Evolutionary conservation across 1,140 invertebrate genomes (phyloP).

Genomic region (Tribolium madens): DNA sequence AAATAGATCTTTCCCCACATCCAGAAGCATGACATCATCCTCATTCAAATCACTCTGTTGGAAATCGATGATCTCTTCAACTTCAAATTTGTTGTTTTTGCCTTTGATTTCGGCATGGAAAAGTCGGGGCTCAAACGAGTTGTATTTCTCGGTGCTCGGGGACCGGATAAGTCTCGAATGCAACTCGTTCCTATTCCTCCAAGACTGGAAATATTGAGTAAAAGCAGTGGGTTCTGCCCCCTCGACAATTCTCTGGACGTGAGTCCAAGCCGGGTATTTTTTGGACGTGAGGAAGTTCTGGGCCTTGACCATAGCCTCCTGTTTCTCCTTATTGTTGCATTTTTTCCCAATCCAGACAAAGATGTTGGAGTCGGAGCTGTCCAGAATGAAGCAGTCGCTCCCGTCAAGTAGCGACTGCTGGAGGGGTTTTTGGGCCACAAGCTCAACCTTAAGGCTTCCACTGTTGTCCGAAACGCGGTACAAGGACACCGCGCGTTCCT

Average conservation of each 20-base stretch:
- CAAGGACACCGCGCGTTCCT: constrained; percentile 71
- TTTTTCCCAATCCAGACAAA: constrained; percentile 90
- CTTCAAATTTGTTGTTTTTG: constrained; percentile 70
- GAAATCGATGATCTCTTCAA: constrained; percentile 78
- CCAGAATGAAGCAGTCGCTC: constrained; percentile 87
- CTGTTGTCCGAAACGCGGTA: constrained; percentile 79
- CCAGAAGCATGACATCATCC: constrained; percentile 81
- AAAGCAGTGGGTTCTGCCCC: constrained; percentile 80
- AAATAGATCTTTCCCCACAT: constrained; percentile 80
- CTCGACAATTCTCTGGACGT: constrained; percentile 78
- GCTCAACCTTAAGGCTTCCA: constrained; percentile 74
- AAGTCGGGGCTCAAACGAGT: constrained; percentile 68
- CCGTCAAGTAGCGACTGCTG: constrained; percentile 79
- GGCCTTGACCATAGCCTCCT: constrained; percentile 82
- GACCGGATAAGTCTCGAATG: constrained; percentile 70
- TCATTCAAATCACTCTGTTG: constrained; percentile 78
- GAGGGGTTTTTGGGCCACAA: constrained; percentile 76
- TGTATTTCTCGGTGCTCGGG: constrained; percentile 48
- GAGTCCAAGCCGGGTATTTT: constrained; percentile 84
- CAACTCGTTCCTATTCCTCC: constrained; percentile 75
- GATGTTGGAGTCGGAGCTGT: constrained; percentile 82
- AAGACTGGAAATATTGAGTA: constrained; percentile 82
- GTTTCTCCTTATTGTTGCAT: constrained; percentile 81
- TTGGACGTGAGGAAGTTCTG: constrained; percentile 78
- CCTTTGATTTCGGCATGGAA: constrained; percentile 74